Conservation (phyloP, 1,140 invertebrate species). For the Wasmannia auropunctata region DNA sequence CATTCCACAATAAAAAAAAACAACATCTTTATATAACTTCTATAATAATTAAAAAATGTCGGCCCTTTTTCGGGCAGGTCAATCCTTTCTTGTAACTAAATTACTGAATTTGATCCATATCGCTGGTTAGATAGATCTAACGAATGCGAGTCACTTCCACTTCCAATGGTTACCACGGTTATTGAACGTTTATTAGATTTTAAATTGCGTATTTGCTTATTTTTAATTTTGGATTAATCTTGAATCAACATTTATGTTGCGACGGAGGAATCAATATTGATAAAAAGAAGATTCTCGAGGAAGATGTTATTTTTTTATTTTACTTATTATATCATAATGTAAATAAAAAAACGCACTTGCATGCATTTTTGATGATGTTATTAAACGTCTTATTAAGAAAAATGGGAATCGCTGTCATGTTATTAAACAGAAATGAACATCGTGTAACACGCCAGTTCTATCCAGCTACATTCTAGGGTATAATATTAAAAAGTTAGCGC, state of each 20-base stretch:
- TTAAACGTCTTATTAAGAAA: neutral
- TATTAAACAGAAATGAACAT: conserved; percentile 38
- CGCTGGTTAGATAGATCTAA: neutral
- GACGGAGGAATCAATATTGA: neutral
- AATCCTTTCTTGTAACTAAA: neutral
- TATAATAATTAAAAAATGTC: neutral
- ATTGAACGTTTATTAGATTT: neutral
- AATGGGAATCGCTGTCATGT: neutral
- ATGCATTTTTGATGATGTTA: neutral
- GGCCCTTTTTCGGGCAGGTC: neutral
- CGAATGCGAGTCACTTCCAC: neutral
- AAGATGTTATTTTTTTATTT: neutral
- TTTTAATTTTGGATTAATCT: neutral
- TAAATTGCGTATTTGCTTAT: neutral
- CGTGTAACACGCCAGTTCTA: neutral
- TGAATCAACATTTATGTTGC: neutral
- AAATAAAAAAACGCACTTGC: neutral
- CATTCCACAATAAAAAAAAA: neutral
- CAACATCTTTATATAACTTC: neutral
- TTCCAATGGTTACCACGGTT: neutral
- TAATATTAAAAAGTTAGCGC: conserved; percentile 54
- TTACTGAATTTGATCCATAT: neutral
- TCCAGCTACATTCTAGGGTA: conserved; percentile 5
- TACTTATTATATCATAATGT: neutral
- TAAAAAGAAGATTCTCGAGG: neutral